These are phyloP conservation scores for Eupithecia exiguata DNA, from an alignment of 2,888 invertebrate species.

Conservation along the genomic window DNA sequence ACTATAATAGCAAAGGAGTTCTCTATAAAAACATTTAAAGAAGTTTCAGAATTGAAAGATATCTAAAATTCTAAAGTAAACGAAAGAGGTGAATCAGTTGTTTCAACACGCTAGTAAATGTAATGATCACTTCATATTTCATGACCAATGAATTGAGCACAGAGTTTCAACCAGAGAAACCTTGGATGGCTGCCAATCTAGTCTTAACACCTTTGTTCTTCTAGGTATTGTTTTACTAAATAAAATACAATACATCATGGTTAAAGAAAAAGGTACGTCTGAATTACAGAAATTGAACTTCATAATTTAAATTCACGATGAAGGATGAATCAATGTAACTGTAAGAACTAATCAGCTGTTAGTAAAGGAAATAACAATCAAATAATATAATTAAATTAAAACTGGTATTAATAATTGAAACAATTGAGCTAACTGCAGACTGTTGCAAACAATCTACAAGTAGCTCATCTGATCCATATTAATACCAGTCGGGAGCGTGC, in stretches of 20 bases:
- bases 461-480: too few relatives aligned
- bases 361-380: too few relatives aligned
- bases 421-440: too few relatives aligned
- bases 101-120: conserved; percentile 3
- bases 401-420: too few relatives aligned
- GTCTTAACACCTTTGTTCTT: conserved; percentile 42
- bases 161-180: conserved; percentile 52
- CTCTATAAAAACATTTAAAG: neutral
- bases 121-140: conserved; percentile 29
- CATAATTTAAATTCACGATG: neutral
- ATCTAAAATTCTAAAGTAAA: neutral
- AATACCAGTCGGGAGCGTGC: too few relatives aligned
- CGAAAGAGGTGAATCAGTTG: neutral
- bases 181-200: conserved; percentile 70
- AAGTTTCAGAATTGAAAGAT: neutral
- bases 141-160: conserved; percentile 30
- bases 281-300: neutral
- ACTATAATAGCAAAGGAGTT: neutral
- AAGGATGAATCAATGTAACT: neutral
- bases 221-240: conserved; percentile 36
- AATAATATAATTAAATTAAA: too few relatives aligned
- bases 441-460: too few relatives aligned
- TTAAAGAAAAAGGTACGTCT: neutral
- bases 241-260: conserved; percentile 25
- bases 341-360: too few relatives aligned